Percentiles rank a stretch among this genome's conserved stretches.
Conservation (phyloP, 1,140 invertebrate genomes). For the Ceratina japonica region DNA sequence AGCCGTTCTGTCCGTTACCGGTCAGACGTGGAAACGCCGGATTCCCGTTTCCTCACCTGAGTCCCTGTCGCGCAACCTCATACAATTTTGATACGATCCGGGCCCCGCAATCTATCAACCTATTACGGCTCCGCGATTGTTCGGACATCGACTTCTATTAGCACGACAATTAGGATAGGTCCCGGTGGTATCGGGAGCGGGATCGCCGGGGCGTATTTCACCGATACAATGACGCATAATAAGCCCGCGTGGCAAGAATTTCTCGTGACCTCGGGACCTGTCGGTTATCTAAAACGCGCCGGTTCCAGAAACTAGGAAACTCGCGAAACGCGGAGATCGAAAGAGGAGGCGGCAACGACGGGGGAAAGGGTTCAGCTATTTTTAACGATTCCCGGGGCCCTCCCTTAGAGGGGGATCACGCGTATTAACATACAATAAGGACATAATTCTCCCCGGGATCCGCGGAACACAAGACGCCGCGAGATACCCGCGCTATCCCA, state of each 20-base stretch:
- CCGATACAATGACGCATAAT: slow-evolving; percentile 57
- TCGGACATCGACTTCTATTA: too few relatives aligned
- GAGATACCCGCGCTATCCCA: too few relatives aligned
- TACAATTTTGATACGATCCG: too few relatives aligned
- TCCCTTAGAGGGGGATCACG: neutral
- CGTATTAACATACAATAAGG: slow-evolving; percentile 1
- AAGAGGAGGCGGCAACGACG: slow-evolving; percentile 22
- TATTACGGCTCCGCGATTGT: too few relatives aligned
- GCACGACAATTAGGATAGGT: too few relatives aligned
- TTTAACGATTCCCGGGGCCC: slow-evolving; percentile 32
- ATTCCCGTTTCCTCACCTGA: too few relatives aligned
- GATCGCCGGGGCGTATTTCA: neutral
- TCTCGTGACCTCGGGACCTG: too few relatives aligned
- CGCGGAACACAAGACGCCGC: neutral
- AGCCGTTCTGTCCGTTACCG: slow-evolving; percentile 42
- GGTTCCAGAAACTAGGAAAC: neutral
- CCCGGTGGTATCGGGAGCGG: too few relatives aligned
- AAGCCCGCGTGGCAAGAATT: neutral
- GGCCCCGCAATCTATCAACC: too few relatives aligned
- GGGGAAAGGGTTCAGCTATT: slow-evolving; percentile 50
- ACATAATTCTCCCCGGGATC: neutral
- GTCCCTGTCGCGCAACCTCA: too few relatives aligned
- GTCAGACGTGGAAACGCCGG: neutral
- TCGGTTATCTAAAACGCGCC: neutral
- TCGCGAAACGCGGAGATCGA: neutral